Percentiles rank a stretch among this genome's conserved stretches.
Conservation (phyloP, 2,113 vertebrate species). For the Pionites leucogaster region DNA sequence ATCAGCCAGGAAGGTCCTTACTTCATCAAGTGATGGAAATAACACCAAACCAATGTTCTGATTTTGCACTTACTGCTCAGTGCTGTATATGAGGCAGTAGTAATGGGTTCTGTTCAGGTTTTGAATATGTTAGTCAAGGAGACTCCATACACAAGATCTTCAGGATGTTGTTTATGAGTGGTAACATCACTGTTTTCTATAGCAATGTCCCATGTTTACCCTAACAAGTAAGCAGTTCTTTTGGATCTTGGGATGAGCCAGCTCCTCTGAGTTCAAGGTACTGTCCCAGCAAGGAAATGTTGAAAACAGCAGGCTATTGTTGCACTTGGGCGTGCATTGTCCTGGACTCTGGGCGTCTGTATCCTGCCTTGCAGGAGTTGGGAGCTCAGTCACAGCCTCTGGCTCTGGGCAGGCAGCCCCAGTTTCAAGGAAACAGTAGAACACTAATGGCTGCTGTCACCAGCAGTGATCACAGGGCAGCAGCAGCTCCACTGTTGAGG, state of each 20-base stretch:
- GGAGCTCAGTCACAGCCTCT: fast-evolving
- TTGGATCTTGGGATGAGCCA: not conserved
- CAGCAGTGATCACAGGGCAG: not conserved
- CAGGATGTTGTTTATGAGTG: not conserved
- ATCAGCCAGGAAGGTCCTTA: not conserved
- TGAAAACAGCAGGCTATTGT: constrained; percentile 42
- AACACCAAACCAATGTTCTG: not conserved
- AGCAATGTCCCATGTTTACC: not conserved
- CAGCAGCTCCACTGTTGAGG: not conserved
- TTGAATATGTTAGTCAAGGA: not conserved
- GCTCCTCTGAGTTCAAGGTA: not conserved
- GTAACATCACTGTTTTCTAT: not conserved
- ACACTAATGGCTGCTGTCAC: not conserved
- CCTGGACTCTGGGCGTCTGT: not conserved
- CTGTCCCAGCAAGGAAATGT: constrained; percentile 1
- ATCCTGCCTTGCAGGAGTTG: not conserved
- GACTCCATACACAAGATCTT: not conserved
- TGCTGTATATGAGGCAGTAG: fast-evolving
- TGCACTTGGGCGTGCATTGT: not conserved
- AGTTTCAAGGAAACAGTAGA: not conserved
- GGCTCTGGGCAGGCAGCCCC: not conserved
- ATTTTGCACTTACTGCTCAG: fast-evolving
- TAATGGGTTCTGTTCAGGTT: not conserved
- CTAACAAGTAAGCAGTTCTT: not conserved
- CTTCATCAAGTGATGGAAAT: not conserved